These are phyloP conservation scores for Acleris holmiana DNA, from an alignment of 2,888 invertebrate species.

Conservation along the genomic window DNA sequence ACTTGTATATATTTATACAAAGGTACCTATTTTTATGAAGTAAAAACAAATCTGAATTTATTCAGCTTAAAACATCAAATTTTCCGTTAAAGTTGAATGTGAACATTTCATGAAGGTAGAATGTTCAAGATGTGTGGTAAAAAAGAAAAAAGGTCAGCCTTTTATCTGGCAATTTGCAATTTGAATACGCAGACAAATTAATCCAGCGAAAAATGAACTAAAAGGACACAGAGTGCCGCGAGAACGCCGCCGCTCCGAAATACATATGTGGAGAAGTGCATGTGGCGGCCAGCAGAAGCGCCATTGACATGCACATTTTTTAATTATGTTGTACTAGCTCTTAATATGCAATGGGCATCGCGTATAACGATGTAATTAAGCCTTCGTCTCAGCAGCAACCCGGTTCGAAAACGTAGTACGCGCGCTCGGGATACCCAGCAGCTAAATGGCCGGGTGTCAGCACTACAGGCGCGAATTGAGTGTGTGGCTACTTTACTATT, in stretches of 20 bases:
- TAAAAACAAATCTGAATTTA: too few relatives aligned
- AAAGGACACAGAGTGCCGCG: conserved; percentile 69
- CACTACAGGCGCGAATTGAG: conserved; percentile 39
- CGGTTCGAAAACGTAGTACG: conserved; percentile 1
- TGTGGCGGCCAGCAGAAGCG: background rate
- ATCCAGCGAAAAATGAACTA: conserved; percentile 75
- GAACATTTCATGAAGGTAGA: conserved; percentile 25
- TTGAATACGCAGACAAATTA: conserved; percentile 82
- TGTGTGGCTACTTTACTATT: conserved; percentile 64
- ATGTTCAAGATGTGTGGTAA: conserved; percentile 46
- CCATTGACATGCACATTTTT: conserved; percentile 10
- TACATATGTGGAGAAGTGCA: conserved; percentile 59
- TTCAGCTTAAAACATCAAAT: too few relatives aligned
- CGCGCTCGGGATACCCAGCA: conserved; percentile 1
- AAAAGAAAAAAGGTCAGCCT: conserved; percentile 68
- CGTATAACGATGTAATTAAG: conserved; percentile 41
- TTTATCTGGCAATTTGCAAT: conserved; percentile 79
- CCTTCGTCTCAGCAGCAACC: too few relatives aligned
- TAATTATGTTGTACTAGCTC: conserved; percentile 35
- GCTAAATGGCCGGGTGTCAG: conserved; percentile 24
- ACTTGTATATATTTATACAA: too few relatives aligned
- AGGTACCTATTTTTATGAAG: too few relatives aligned
- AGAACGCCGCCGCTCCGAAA: conserved; percentile 65
- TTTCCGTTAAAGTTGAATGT: too few relatives aligned
- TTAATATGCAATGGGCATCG: conserved; percentile 40